Conservation (phyloP, 2,113 vertebrate genomes). For the Sinosuthora webbiana region DNA sequence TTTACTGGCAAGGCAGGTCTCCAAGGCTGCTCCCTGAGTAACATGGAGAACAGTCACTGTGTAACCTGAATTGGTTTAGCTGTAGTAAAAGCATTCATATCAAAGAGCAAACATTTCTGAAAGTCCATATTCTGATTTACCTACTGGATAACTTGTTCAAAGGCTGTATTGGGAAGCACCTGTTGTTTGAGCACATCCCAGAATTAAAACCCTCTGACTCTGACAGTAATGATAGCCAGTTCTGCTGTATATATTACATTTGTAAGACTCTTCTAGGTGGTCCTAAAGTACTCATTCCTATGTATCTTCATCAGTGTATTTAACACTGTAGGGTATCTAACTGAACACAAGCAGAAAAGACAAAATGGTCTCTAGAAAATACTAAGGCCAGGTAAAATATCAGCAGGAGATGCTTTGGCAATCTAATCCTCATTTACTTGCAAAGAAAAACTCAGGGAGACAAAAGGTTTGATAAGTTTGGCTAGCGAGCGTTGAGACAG, state of each 20-base stretch:
- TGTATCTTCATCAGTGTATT: not conserved
- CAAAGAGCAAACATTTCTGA: not conserved
- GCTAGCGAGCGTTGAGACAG: fast-evolving
- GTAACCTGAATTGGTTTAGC: not conserved
- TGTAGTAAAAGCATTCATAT: not conserved
- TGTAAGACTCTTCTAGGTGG: not conserved
- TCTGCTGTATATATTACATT: not conserved
- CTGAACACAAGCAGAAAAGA: not conserved
- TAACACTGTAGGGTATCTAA: not conserved
- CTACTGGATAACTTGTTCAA: not conserved
- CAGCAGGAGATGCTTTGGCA: not conserved
- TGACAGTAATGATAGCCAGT: not conserved
- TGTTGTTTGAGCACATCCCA: not conserved
- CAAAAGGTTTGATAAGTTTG: not conserved
- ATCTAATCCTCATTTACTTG: not conserved
- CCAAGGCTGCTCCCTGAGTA: not conserved
- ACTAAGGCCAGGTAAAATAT: not conserved
- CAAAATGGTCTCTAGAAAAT: not conserved
- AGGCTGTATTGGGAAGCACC: not conserved
- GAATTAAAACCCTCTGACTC: not conserved
- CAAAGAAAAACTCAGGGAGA: not conserved
- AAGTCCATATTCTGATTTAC: not conserved
- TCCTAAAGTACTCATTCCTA: not conserved
- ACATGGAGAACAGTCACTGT: not conserved
- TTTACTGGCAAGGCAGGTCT: not conserved